These are phyloP conservation scores for Columba guinea DNA, from an alignment of 2,797 vertebrate species.

Conservation along the genomic window DNA sequence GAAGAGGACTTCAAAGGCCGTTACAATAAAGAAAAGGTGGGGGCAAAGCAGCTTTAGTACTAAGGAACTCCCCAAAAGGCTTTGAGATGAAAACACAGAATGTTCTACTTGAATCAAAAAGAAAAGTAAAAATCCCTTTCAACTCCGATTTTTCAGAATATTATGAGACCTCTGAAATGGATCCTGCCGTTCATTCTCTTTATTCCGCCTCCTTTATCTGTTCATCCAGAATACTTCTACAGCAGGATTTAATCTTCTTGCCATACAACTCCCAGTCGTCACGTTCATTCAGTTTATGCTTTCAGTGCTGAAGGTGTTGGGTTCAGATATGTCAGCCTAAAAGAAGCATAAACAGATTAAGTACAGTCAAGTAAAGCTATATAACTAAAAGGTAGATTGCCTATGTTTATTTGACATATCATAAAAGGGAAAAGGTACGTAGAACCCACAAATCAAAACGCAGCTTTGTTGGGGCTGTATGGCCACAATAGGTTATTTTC, in stretches of 20 bases:
- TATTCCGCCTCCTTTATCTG: background rate
- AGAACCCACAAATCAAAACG: background rate
- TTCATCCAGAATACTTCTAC: background rate
- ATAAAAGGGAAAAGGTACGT: background rate
- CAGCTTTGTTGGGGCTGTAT: background rate
- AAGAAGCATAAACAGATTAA: background rate
- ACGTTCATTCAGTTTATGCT: background rate
- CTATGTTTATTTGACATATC: background rate
- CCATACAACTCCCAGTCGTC: background rate
- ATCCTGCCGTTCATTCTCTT: background rate
- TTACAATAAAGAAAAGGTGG: background rate
- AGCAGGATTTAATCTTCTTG: background rate
- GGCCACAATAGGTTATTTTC: background rate
- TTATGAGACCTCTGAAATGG: background rate
- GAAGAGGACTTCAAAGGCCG: conserved; percentile 33
- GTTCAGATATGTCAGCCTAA: background rate
- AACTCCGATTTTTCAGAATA: background rate
- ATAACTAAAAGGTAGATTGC: background rate
- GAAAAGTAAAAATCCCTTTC: background rate
- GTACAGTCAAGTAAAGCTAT: background rate
- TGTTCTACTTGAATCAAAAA: background rate
- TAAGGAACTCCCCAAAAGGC: background rate
- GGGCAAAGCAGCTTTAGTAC: background rate
- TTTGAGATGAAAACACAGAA: background rate
- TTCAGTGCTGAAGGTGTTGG: background rate